Base-by-base conservation (phyloP, 2,888 invertebrate genomes). In the Brachyptera risi region DNA sequence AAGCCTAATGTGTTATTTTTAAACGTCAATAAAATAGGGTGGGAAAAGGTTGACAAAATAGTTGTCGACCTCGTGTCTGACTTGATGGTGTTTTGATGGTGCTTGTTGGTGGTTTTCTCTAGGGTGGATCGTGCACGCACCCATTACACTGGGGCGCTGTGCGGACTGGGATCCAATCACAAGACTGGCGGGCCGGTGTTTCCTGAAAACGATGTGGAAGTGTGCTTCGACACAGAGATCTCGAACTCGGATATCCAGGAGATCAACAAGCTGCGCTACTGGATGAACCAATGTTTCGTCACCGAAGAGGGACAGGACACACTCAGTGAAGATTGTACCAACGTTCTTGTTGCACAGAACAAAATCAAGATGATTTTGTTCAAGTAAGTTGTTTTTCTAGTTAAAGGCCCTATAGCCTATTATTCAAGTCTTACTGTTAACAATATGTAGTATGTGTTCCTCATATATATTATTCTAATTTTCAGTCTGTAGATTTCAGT, bases 191-290 rank as follows among this genome's bases (percentile, higher is more conserved):
- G 73, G 50, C 78, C 93, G 0, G 75, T 86, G 58, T 88, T 87
- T 74, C 86, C 86, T 7, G 90, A 92, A 67, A 93, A 95, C 73
- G 96, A 97, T 73, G 80, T 96, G 69, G 84, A 90, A 56, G 73
- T 95, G 7, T 75, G 80, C 58, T 85, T 96, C 71, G 94, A 96
- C 73, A 84, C 85, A 0, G 84, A 86, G 59, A 79, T 93, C 56
- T 73, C 76, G 57, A 78, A 83, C 2, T 79, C 83, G 1, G 89
- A 90, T 69, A 77, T 90, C 27, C 78, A 82, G 56, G 68, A 90
- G 89, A 82, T 91, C 19, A 92, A 92, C 71, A 82, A 83, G 73
- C 76, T 91, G 47, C 82, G 91, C 0, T 84, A 85, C 68, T 78
- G 83, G 70, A 87, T 90, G 82, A 90, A 54, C 88, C 70, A 77